Evolutionary conservation across 2,113 vertebrate species (phyloP), one percentile per base, ranked within the genome.

Genomic region (Ceratotherium simum): DNA sequence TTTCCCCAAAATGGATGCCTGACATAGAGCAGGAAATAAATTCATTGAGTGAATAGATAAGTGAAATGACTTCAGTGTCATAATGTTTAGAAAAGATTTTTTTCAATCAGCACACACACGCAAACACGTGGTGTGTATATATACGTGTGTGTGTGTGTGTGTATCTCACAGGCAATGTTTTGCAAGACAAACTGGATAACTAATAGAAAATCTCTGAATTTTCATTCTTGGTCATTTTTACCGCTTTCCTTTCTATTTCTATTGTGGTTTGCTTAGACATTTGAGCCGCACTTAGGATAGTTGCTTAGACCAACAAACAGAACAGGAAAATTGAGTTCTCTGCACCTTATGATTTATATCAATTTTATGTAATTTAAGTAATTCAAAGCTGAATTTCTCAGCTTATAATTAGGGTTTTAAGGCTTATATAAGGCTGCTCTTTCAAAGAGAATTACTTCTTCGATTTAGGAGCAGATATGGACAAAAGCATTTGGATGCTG

Each of bases 81-180:
- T 31, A 20, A 12, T 20, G 58, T 4, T 62, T 62, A 82, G 56
- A 31, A 29, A 12, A 39, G 36, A 0, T 10, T 4, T 62, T 42
- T 82, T 62, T 20, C 56, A 31, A 20, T 12, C 58, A 42, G 8
- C 36, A 31, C 36, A 18, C 73, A 62, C 36, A 17, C 6, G 8
- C 6, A 60, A 25, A 17, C 6, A 2, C 1, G 12, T 8, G 65
- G 79, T 31, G 56, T 29, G 25, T 27, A 9, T 33, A 27, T 17
- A 8, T 39, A 7, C 2, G 3, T 2, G 7, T 42, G 8, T 31
- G 20, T 16, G 1, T 14, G 33, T 31, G 27, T 23, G 8, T 46
- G 4, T 18, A 31, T 4, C 70, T 62, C 70, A 31, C 27, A 31
- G 56, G 56, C 36, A 72, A 13, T 3, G 20, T 88, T 25, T 16